These are phyloP conservation scores for Baryphthengus martii DNA, from an alignment of 2,113 vertebrate genomes.

Conservation along the genomic window DNA sequence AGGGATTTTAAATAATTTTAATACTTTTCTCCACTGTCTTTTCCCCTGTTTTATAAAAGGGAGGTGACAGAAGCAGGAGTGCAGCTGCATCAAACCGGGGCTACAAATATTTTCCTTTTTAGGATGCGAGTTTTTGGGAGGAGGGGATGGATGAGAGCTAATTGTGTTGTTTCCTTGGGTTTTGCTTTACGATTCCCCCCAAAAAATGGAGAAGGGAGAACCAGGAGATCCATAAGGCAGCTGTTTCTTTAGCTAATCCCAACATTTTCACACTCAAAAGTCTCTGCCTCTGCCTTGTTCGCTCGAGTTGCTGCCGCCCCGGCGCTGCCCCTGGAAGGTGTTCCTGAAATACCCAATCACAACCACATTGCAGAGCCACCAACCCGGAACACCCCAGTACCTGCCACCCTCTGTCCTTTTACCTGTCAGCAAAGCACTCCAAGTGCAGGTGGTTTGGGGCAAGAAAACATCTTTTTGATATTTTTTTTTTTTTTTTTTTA, in stretches of 20 bases:
- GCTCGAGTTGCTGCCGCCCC: accelerated
- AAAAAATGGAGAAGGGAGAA: background rate
- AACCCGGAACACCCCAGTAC: slow-evolving; percentile 15
- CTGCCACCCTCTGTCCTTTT: slow-evolving; percentile 43
- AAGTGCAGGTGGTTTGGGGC: background rate
- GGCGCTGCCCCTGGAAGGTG: slow-evolving; percentile 33
- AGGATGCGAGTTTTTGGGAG: background rate
- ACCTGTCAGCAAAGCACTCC: slow-evolving; percentile 32
- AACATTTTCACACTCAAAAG: background rate
- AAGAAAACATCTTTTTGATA: background rate
- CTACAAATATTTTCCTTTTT: background rate
- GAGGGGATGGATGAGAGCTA: background rate
- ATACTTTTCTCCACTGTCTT: background rate
- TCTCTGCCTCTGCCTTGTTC: accelerated
- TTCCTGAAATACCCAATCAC: slow-evolving; percentile 29
- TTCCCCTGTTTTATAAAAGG: background rate
- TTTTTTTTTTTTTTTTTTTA: no score
- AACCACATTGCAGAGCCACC: slow-evolving; percentile 17
- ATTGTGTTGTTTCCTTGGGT: background rate
- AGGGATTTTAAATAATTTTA: slow-evolving; percentile 34
- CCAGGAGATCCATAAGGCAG: background rate
- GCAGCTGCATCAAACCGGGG: background rate
- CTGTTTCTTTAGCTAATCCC: background rate
- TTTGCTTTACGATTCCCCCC: background rate
- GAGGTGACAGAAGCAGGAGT: background rate